Base-by-base conservation (phyloP, 2,888 invertebrate genomes). In the Sphaeridia pumilis region DNA sequence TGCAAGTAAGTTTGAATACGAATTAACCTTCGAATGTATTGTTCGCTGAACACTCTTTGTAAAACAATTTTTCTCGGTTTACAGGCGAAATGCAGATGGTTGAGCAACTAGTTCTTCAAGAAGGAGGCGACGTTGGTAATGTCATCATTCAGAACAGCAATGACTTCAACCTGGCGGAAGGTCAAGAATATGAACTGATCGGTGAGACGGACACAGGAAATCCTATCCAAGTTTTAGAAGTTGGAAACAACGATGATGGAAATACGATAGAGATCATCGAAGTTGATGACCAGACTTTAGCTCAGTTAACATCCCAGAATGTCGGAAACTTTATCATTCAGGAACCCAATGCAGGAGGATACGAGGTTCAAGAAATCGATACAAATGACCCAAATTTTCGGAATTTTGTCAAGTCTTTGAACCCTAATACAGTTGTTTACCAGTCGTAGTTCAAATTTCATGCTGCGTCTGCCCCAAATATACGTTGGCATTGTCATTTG, bases 101-200 rank as follows among this genome's bases (percentile, higher is more conserved):
- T 10, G 52, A 52, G 34, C 52, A 52, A 34, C 42, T 52, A n/a
- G 41, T 41, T 42, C 26, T 47, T 12, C 47, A 47, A 27, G 56
- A 47, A 25, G 55, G 56, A 20, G 52, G 51, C 25, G 56, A 56
- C n/a, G 36, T 31, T 25, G 56, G 56, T 1, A 56, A 56, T 35
- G 42, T 56, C n/a, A 49, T 54, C 28, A 45, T 56, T 26, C 56
- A 53, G 25, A 56, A 54, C 41, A 38, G 52, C 26, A 50, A 54
- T 4, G 56, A 56, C 36, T 62, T 64, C 46, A 57, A 59, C 2
- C 45, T 64, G 5, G 58, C 58, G 4, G 64, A 64, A 45, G 64
- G 61, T 3, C 60, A 62, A 52, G 61, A 61, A 31, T 64, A 64
- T 45, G 64, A 64, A 38, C 17, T 64, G 20, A 59, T 64, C 36